phyloP scores from a whole-genome alignment of 2,113 vertebrate species.

The Notechis scutatus region DNA sequence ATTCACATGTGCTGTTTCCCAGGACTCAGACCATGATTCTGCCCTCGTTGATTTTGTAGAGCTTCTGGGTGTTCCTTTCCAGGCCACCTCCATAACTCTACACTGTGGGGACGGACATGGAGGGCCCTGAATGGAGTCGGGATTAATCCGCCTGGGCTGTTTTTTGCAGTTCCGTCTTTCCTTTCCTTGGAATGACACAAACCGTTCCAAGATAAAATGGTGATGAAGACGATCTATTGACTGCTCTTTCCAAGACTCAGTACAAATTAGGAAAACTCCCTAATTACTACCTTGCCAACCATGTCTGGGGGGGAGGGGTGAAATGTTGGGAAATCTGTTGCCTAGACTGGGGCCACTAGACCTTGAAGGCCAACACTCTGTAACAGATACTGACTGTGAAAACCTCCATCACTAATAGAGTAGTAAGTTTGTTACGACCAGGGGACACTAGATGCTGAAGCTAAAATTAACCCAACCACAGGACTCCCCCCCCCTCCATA shows the following conservation, averaged over 20 bases:
- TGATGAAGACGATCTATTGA: neutral
- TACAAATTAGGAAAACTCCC: neutral
- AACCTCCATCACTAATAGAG: neutral
- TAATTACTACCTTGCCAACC: neutral
- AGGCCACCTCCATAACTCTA: neutral
- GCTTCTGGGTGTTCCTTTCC: neutral
- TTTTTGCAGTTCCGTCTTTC: neutral
- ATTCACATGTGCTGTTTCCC: neutral
- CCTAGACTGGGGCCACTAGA: neutral
- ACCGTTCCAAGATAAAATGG: neutral
- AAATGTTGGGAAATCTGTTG: neutral
- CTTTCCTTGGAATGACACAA: neutral
- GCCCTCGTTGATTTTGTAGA: neutral
- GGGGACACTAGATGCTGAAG: neutral
- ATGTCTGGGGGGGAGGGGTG: neutral
- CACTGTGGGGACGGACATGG: neutral
- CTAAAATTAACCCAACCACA: neutral
- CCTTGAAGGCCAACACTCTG: neutral
- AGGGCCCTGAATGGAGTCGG: neutral
- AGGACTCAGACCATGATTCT: neutral
- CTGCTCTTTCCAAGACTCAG: neutral
- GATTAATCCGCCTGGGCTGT: neutral
- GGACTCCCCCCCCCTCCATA: rapidly evolving
- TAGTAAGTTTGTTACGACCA: neutral
- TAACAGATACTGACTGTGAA: neutral